Evolutionary conservation across 35 echinoderm and acorn worm genomes (phyloP), one percentile per base, ranked within the genome.

Genomic region (Acanthaster planci): DNA sequence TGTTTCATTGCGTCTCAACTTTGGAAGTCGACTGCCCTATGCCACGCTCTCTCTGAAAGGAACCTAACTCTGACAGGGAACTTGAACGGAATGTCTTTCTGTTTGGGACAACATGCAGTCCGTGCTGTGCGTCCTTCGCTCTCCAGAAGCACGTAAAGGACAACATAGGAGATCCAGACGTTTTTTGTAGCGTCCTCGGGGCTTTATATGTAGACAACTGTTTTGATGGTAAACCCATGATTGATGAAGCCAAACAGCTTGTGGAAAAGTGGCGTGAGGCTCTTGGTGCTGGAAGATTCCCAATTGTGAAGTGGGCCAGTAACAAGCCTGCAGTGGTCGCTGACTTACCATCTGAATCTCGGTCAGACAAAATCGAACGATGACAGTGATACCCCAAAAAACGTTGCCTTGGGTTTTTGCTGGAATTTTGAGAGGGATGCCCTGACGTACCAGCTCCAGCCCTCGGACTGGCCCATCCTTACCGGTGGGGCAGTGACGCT

Each of bases 31-130:
- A 89, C 34, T 37, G 81, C 2, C 78, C 80, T 38, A 10, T 18
- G 15, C 37, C 85, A 57, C 37, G 92, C 21, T 89, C 75, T 19
- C 75, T 93, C 7, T 89, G 92, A 87, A 85, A 36, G 85, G 15
- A 86, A 29, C 44, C 51, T 29, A 53, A 76, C 50, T 76, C 85
- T 19, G 19, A 54, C 19, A 30, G 5, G 31, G 14, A 55, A 82
- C 85, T 53, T 17, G 85, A 42, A 78, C 86, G 21, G 89, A 84
- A 55, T 77, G 83, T 16, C 36, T 36, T 7, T 87, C 36, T 42
- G 80, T 52, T 17, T 55, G 37, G 88, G 59, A 36, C 51, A 85
- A 22, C 39, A 85, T 30, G 53, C n/a, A n/a, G n/a, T n/a, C n/a
- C n/a, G n/a, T n/a, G n/a, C n/a, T n/a, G n/a, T n/a, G n/a, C n/a